A percentile compares a stretch with the other conserved stretches of the same genome.
Conservation (phyloP, 2,797 vertebrate species). For the Monodelphis domestica region DNA sequence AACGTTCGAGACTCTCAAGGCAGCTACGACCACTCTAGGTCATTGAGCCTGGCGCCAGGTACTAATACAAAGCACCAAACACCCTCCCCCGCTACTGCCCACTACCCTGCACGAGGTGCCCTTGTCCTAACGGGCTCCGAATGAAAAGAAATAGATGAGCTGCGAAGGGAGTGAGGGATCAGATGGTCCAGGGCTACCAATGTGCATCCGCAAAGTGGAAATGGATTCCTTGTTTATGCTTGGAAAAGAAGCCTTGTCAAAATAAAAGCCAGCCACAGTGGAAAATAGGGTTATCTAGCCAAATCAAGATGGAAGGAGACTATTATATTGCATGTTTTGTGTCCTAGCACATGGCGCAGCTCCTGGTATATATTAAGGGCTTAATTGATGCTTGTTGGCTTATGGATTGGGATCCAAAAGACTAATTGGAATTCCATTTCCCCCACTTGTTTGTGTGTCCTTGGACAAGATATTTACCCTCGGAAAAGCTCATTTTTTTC, state of each 20-base stretch:
- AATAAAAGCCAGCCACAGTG: background rate
- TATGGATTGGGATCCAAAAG: background rate
- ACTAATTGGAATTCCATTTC: background rate
- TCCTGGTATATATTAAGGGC: background rate
- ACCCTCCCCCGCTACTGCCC: background rate
- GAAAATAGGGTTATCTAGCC: background rate
- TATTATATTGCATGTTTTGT: background rate
- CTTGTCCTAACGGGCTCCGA: background rate
- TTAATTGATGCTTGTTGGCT: background rate
- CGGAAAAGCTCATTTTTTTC: background rate
- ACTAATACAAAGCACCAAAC: background rate
- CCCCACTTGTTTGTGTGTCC: background rate
- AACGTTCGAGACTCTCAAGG: background rate
- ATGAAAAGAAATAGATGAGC: background rate
- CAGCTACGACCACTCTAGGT: background rate
- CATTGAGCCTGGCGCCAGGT: background rate
- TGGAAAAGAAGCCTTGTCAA: background rate
- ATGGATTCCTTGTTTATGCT: background rate
- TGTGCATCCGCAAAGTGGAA: rapidly evolving
- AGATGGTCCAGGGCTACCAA: rapidly evolving
- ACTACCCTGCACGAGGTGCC: background rate
- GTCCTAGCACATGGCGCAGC: background rate
- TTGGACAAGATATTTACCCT: background rate
- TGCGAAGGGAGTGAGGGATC: background rate
- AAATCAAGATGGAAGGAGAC: background rate